Percentiles rank a stretch among this genome's conserved stretches.
Conservation (phyloP, 2,113 vertebrate genomes). For the Edolisoma coerulescens region DNA sequence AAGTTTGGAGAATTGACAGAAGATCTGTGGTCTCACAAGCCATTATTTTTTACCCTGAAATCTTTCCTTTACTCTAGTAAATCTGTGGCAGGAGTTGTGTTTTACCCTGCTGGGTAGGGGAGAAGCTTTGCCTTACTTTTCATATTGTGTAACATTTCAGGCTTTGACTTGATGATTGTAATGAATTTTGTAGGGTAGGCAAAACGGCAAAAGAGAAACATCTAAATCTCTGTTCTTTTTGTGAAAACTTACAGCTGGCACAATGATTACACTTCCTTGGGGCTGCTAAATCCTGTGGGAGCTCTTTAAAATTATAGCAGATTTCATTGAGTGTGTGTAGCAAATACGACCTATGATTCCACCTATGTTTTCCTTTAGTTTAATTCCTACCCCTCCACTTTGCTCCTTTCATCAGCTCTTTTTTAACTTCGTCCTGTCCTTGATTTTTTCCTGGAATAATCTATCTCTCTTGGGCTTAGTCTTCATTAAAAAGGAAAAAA, state of each 20-base stretch:
- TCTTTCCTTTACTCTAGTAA: neutral
- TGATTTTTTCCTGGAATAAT: neutral
- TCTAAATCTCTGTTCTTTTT: neutral
- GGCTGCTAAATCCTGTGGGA: neutral
- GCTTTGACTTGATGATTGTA: neutral
- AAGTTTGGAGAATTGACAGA: neutral
- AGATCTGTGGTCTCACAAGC: neutral
- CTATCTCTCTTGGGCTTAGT: neutral
- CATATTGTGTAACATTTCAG: neutral
- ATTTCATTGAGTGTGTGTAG: neutral
- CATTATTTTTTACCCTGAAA: neutral
- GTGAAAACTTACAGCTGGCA: neutral
- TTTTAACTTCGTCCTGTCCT: neutral
- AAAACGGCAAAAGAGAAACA: neutral
- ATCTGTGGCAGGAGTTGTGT: neutral
- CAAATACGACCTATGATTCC: neutral
- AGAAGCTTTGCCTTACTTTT: neutral
- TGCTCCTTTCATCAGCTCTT: neutral
- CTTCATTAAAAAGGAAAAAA: constrained; percentile 27
- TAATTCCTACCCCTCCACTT: neutral
- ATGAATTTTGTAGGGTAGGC: neutral
- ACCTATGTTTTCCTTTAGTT: neutral
- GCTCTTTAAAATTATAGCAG: neutral
- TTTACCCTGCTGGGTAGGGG: neutral
- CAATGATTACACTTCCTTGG: neutral